These are phyloP conservation scores for Helarctos malayanus DNA, from an alignment of 2,797 vertebrate genomes.

Conservation along the genomic window DNA sequence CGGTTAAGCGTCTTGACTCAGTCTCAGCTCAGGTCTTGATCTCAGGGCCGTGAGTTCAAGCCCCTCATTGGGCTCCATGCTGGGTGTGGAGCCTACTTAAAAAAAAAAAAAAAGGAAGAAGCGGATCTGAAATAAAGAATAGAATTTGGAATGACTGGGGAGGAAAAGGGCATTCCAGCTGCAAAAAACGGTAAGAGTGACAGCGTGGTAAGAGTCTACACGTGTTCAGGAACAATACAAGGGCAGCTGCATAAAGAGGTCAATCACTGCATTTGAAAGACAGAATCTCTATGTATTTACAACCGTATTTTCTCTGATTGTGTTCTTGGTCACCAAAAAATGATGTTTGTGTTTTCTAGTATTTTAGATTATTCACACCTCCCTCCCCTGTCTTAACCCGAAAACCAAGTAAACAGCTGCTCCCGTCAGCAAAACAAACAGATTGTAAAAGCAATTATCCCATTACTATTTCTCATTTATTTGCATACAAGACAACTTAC, in stretches of 20 bases:
- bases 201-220: neutral
- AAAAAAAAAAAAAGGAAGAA: neutral
- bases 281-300: neutral
- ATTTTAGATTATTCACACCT: slow-evolving; percentile 59
- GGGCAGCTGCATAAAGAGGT: neutral
- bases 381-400: slow-evolving; percentile 46
- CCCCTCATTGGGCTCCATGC: neutral
- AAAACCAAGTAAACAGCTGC: slow-evolving; percentile 73
- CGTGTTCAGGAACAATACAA: neutral
- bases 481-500: slow-evolving; percentile 55
- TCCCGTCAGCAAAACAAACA: slow-evolving; percentile 72
- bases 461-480: slow-evolving; percentile 70
- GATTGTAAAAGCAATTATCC: slow-evolving; percentile 69
- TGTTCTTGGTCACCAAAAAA: slow-evolving; percentile 27
- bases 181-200: neutral
- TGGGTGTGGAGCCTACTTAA: neutral
- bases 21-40: neutral
- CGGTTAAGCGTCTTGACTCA: neutral
- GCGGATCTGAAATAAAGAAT: neutral
- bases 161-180: slow-evolving; percentile 11
- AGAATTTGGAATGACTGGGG: slow-evolving; percentile 20
- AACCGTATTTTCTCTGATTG: neutral
- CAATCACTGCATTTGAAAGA: neutral
- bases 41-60: neutral
- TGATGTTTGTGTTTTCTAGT: slow-evolving; percentile 22